Evolutionary conservation across 2,888 invertebrate species (phyloP).

Genomic region (Lithophane socia): DNA sequence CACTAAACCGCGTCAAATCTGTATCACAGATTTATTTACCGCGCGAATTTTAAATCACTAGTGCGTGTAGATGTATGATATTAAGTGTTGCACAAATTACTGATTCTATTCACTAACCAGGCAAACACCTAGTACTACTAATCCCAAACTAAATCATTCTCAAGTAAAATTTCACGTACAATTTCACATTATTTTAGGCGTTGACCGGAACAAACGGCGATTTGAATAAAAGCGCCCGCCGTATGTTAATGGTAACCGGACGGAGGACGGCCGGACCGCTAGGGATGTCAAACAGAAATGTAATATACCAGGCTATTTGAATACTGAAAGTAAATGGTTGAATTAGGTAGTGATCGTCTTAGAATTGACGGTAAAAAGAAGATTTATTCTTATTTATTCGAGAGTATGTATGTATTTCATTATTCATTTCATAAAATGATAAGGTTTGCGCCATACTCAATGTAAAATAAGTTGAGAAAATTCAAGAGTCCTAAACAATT

Average conservation of each 20-base stretch:
- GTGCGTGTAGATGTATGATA: too few relatives aligned
- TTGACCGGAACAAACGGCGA: conserved; percentile 69
- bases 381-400: conserved; percentile 20
- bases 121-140: background rate
- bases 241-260: conserved; percentile 75
- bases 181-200: conserved; percentile 68
- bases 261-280: conserved; percentile 56
- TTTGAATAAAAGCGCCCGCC: conserved; percentile 66
- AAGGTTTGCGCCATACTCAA: background rate
- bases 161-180: conserved; percentile 64
- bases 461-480: background rate
- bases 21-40: too few relatives aligned
- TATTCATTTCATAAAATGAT: conserved; percentile 7
- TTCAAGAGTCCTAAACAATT: background rate
- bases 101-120: background rate
- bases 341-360: conserved; percentile 28
- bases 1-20: too few relatives aligned
- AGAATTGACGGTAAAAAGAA: conserved; percentile 15
- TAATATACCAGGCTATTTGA: conserved; percentile 39
- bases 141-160: conserved; percentile 50
- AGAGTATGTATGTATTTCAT: background rate
- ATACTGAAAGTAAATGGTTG: conserved; percentile 42
- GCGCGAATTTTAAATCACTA: too few relatives aligned
- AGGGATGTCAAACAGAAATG: conserved; percentile 61
- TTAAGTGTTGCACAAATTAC: background rate